Evolutionary conservation across 2,888 invertebrate genomes (phyloP), one percentile per base, ranked within the genome.

Genomic region (Penaeus monodon): DNA sequence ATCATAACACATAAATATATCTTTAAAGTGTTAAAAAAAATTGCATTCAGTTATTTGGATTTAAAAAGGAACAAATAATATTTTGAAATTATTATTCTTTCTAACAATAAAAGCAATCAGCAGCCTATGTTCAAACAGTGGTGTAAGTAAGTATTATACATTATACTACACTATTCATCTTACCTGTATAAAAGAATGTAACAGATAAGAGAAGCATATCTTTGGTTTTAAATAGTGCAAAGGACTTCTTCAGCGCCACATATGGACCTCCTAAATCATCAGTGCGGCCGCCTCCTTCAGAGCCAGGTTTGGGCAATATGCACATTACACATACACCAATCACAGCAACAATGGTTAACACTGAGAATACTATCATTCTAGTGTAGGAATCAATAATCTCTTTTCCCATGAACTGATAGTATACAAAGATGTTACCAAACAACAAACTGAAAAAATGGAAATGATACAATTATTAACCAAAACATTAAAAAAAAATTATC

Each of bases 391-490:
- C 95, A 70, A 98, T 97, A 84, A 94, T 94, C 0, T 94, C 94
- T 92, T 96, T 95, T 81, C 96, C 96, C 94, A 95, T 95, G 93
- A 99, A 98, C 92, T 96, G 95, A 92, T 96, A 96, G 93, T 95
- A 98, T 44, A 99, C 97, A 93, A 98, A 99, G 63, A 98, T 93
- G 92, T 99, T 99, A 84, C 99, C 99, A 92, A 97, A 95, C 92
- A 99, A 96, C 93, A 98, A 95, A 92, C 99, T 99, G 84, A 33
- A 88, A 88, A 84, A 66, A 64, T 70, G 8, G 68, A 57, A 68
- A 85, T 17, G 44, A 68, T 83, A 89, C 63, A 79, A 70, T 63
- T 29, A 49, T 63, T 49, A 10, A n/a, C 4, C 79, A n/a, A 44
- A 29, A 27, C 22, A 49, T 27, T 6, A n/a, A n/a, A n/a, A 27